These are phyloP conservation scores for Drosophila carrolli DNA, from an alignment of 1,140 invertebrate species.

Conservation along the genomic window DNA sequence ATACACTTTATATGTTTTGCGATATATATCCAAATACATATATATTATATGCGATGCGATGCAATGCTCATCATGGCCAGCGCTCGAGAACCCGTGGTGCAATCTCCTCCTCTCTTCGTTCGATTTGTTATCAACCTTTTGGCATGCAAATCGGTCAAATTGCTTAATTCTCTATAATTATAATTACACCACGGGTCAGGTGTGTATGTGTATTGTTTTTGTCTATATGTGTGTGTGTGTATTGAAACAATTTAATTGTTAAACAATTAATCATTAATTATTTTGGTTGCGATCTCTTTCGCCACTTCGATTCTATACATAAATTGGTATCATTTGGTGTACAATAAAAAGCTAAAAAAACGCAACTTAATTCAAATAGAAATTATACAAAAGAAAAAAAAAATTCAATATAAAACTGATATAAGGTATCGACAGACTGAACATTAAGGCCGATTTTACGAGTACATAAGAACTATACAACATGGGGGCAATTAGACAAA, in stretches of 20 bases:
- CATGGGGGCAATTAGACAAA: constrained; percentile 19
- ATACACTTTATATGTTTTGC: constrained; percentile 73
- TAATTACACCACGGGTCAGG: constrained; percentile 22
- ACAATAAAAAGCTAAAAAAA: constrained; percentile 33
- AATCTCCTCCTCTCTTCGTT: constrained; percentile 1
- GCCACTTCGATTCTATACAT: constrained; percentile 12
- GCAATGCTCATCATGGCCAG: constrained; percentile 13
- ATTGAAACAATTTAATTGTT: constrained; percentile 47
- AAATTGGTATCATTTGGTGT: constrained; percentile 50
- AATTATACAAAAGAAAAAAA: constrained; percentile 9
- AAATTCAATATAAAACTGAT: constrained; percentile 3
- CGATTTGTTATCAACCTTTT: constrained; percentile 9
- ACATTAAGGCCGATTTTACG: constrained; percentile 36
- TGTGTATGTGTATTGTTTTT: constrained; percentile 40
- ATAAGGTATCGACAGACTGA: constrained; percentile 6
- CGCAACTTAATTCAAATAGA: constrained; percentile 18
- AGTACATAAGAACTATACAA: constrained; percentile 33
- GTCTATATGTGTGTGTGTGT: constrained; percentile 27
- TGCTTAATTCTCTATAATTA: constrained; percentile 33
- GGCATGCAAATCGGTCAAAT: constrained; percentile 20
- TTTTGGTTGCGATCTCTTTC: constrained; percentile 12
- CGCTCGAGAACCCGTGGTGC: constrained; percentile 10
- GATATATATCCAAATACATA: constrained; percentile 29
- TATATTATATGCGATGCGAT: constrained; percentile 15
- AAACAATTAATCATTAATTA: constrained; percentile 21